These are phyloP conservation scores for Leptosomus discolor DNA, from an alignment of 2,113 vertebrate species.

Conservation along the genomic window DNA sequence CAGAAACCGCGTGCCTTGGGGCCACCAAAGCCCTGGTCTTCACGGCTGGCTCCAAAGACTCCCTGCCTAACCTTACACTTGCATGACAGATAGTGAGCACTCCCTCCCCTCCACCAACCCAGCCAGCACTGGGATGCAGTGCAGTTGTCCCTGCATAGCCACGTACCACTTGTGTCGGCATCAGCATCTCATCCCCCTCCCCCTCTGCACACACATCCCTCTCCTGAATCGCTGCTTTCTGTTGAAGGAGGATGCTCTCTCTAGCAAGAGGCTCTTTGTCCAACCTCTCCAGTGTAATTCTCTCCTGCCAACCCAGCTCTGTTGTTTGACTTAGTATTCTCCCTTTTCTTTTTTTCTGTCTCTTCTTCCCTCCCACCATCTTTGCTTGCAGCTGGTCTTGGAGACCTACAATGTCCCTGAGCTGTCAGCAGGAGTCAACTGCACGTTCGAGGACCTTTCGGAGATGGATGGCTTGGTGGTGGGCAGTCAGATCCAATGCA, in stretches of 20 bases:
- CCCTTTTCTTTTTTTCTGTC: background rate
- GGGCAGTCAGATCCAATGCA: conserved; percentile 92
- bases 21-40: background rate
- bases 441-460: conserved; percentile 92
- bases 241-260: conserved; percentile 63
- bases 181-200: conserved; percentile 16
- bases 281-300: conserved; percentile 61
- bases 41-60: conserved; percentile 24
- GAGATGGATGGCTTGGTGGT: conserved; percentile 95
- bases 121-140: background rate
- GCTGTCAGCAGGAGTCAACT: conserved; percentile 94
- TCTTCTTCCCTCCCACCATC: background rate
- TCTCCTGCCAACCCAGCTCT: background rate
- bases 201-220: background rate
- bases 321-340: background rate
- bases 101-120: conserved; percentile 37
- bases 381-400: conserved; percentile 83
- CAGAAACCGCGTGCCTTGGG: conserved; percentile 53
- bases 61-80: conserved; percentile 46
- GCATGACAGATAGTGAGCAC: conserved; percentile 60
- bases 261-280: conserved; percentile 67
- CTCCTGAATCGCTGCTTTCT: conserved; percentile 45
- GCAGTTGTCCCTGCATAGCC: conserved; percentile 20
- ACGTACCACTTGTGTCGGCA: background rate
- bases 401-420: conserved; percentile 97